Percentiles rank a stretch among this genome's conserved stretches.
Evolutionary conservation across 2,888 invertebrate genomes (phyloP).

Genomic region (Tiliacea aurago): DNA sequence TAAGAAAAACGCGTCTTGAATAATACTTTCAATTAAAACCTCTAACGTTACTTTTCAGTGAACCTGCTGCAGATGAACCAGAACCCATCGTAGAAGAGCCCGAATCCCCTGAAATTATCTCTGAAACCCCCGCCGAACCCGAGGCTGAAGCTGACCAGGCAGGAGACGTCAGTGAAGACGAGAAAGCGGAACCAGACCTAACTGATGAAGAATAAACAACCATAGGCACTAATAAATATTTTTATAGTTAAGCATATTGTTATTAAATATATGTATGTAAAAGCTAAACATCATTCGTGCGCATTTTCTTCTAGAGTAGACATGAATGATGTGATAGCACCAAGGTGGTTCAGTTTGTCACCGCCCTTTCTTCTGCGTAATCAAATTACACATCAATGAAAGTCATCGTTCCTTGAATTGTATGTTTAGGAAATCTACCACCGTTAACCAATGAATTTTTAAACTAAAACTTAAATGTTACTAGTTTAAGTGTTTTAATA

Average conservation of each 20-base stretch:
- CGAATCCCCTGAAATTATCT: conserved; percentile 81
- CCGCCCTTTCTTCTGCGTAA: conserved; percentile 83
- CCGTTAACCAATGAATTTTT: conserved; percentile 76
- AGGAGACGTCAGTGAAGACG: conserved; percentile 85
- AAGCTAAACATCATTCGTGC: conserved; percentile 81
- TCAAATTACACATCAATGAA: conserved; percentile 81
- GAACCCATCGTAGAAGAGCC: conserved; percentile 89
- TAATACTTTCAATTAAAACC: not conserved
- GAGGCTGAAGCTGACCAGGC: conserved; percentile 74
- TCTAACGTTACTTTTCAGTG: conserved; percentile 69
- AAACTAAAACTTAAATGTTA: conserved; percentile 78
- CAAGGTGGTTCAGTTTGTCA: conserved; percentile 68
- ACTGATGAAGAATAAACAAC: conserved; percentile 87
- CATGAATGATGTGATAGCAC: conserved; percentile 82
- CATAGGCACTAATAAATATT: conserved; percentile 56
- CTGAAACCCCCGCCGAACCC: conserved; percentile 72
- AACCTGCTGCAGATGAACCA: conserved; percentile 79
- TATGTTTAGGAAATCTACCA: conserved; percentile 72
- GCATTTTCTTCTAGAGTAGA: conserved; percentile 70
- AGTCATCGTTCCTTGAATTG: conserved; percentile 68
- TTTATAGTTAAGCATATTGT: conserved; percentile 75
- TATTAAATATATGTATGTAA: conserved; percentile 58
- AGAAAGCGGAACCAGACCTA: conserved; percentile 88
- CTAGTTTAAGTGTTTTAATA: conserved; percentile 83
- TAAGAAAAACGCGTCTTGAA: not conserved